Evolutionary conservation across 2,113 vertebrate genomes (phyloP), one percentile per base, ranked within the genome.

Genomic region (Neodon shergylaensis): DNA sequence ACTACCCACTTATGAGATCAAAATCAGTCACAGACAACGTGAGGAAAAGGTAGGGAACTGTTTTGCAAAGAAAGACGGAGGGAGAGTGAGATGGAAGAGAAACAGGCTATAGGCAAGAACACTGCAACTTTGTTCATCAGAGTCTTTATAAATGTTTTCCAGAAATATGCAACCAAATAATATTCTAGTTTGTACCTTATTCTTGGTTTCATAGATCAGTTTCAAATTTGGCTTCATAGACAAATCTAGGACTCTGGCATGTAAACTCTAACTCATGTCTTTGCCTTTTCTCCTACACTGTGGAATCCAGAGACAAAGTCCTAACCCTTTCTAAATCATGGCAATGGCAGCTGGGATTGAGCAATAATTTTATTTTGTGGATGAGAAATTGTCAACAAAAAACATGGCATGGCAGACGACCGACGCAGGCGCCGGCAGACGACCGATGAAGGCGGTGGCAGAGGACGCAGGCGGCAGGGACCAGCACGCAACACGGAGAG

Each of bases 1-100:
- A 66, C 24, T 94, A 81, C 81, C 21, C 7, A 81, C 26, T 82
- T 93, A 52, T 28, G 81, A 92, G 93, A 92, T 68, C 70, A 77
- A 12, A 95, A 52, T 92, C 3, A 36, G 1, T 65, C 36, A 70
- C 36, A 95, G 22, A 58, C 68, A 21, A 11, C 73, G 83, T 0
- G 33, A 26, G 17, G 26, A 66, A 9, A 17, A 33, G 93, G 8
- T 79, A 19, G 47, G 31, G 16, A 97, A 73, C 21, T 84, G 39
- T 5, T 72, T 82, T 82, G 42, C 33, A 74, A 87, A 88, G 17
- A 42, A 12, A 42, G 16, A 87, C 3, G 33, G 12, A 36, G 8
- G 28, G 19, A 84, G 9, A 74, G 2, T 1, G 24, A 52, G 5
- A 4, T 47, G 36, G 39, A 17, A 82, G 6, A 3, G 58, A 21